phyloP scores from a whole-genome alignment of 2,797 vertebrate species.

The Argentina silus region DNA sequence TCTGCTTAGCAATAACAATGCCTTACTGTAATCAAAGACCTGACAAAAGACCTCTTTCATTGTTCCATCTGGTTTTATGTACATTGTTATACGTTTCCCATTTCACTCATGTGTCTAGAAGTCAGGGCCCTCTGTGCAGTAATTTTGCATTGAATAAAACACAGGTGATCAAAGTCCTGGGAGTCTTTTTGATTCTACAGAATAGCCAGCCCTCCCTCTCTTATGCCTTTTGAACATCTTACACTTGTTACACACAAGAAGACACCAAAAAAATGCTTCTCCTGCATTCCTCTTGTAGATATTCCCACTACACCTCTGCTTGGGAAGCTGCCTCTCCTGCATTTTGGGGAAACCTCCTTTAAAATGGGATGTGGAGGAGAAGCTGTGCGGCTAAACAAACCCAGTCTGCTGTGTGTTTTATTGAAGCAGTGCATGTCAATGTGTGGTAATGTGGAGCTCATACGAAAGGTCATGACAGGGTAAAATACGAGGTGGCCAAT shows the following conservation, averaged over 20 bases:
- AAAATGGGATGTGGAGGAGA: slow-evolving; percentile 46
- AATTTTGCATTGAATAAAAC: slow-evolving; percentile 75
- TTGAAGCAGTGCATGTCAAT: no score
- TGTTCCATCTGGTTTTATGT: slow-evolving; percentile 74
- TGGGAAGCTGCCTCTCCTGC: slow-evolving; percentile 48
- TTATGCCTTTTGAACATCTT: slow-evolving; percentile 80
- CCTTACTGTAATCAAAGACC: slow-evolving; percentile 79
- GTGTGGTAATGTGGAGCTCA: no score
- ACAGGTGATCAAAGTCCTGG: slow-evolving; percentile 79
- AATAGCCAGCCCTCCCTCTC: slow-evolving; percentile 73
- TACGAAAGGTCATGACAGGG: no score
- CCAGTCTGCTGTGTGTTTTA: neutral
- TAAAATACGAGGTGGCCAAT: no score
- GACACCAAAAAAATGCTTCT: slow-evolving; percentile 57
- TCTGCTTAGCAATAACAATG: slow-evolving; percentile 75
- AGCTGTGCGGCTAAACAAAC: neutral
- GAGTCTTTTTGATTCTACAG: slow-evolving; percentile 79
- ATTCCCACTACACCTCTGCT: slow-evolving; percentile 56
- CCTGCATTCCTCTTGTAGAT: slow-evolving; percentile 73
- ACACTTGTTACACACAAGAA: slow-evolving; percentile 59
- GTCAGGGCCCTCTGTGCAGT: slow-evolving; percentile 63
- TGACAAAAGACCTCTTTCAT: slow-evolving; percentile 79
- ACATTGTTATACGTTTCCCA: slow-evolving; percentile 74
- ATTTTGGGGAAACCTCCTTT: slow-evolving; percentile 49
- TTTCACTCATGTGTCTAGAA: slow-evolving; percentile 69